A percentile compares a stretch with the other conserved stretches of the same genome.
phyloP scores from a whole-genome alignment of 1,140 invertebrate species.

The Adelges cooleyi region DNA sequence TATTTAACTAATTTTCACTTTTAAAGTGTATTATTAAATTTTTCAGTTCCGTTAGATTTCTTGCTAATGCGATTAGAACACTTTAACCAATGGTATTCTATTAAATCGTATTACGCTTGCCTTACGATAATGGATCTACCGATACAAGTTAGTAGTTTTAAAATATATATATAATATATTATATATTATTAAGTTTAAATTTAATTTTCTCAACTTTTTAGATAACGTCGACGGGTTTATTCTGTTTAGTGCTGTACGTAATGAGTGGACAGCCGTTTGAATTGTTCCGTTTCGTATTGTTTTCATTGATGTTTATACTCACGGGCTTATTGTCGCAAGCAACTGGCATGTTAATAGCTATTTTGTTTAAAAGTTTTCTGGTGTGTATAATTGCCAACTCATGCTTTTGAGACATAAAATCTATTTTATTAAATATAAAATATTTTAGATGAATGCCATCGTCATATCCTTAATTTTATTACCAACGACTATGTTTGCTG shows the following conservation, averaged over 20 bases:
- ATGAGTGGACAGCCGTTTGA: conserved; percentile 53
- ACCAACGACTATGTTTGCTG: conserved; percentile 76
- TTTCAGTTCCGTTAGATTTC: conserved; percentile 74
- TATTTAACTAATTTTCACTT: not conserved
- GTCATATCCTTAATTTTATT: conserved; percentile 49
- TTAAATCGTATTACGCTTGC: conserved; percentile 74
- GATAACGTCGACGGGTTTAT: not conserved
- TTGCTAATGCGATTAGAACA: conserved; percentile 75
- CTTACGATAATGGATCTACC: conserved; percentile 76
- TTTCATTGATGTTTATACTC: conserved; percentile 72
- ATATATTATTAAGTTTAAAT: no score
- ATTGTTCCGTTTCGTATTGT: conserved; percentile 71
- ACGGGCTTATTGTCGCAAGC: conserved; percentile 86
- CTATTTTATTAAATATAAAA: not conserved
- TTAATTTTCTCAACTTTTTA: not conserved
- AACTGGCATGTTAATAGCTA: conserved; percentile 82
- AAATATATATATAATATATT: conserved; percentile 1
- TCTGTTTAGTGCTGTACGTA: conserved; percentile 1
- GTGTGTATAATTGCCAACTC: not conserved
- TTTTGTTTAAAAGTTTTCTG: conserved; percentile 49
- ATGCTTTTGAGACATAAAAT: not conserved
- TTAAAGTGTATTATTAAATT: not conserved
- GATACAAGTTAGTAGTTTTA: conserved; percentile 50
- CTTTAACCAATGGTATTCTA: conserved; percentile 86
- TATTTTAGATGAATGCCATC: conserved; percentile 14